A percentile compares a stretch with the other conserved stretches of the same genome.
These are phyloP conservation scores for Dendrocincla fuliginosa DNA, from an alignment of 2,797 vertebrate genomes.

Conservation along the genomic window DNA sequence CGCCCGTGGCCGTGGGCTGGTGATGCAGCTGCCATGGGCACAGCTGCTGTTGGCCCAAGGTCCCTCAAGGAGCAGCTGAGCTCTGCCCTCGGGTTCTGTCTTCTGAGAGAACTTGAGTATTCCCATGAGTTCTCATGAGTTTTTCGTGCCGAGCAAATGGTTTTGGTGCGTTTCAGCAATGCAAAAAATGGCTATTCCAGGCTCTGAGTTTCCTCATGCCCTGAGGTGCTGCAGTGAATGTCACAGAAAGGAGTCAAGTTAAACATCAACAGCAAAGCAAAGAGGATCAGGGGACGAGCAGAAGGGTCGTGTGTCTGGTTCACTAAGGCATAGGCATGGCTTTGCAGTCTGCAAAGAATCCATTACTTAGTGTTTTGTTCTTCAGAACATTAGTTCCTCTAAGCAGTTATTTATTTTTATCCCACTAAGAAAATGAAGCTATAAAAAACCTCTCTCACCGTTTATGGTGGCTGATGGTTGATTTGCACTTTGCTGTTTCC, in stretches of 20 bases:
- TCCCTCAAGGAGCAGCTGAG: neutral
- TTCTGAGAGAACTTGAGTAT: neutral
- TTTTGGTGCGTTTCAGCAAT: neutral
- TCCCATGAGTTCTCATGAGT: neutral
- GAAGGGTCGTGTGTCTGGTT: neutral
- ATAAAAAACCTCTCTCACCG: too few relatives aligned
- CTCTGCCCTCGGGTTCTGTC: neutral
- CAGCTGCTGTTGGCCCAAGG: rapidly evolving
- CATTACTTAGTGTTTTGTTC: neutral
- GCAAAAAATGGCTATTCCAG: neutral
- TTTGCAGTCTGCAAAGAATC: neutral
- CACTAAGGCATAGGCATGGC: neutral
- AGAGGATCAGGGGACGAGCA: neutral
- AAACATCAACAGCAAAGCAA: neutral
- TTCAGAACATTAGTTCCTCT: rapidly evolving
- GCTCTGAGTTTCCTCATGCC: neutral
- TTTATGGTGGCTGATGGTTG: neutral
- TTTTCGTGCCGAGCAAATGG: neutral
- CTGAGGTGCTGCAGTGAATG: neutral
- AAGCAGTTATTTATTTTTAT: neutral
- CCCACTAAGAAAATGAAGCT: neutral
- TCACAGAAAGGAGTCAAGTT: neutral
- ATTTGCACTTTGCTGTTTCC: neutral
- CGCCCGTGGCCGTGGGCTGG: neutral
- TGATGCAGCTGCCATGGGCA: neutral